phyloP scores from a whole-genome alignment of 2,888 invertebrate genomes.

The Nycteola revayana region DNA sequence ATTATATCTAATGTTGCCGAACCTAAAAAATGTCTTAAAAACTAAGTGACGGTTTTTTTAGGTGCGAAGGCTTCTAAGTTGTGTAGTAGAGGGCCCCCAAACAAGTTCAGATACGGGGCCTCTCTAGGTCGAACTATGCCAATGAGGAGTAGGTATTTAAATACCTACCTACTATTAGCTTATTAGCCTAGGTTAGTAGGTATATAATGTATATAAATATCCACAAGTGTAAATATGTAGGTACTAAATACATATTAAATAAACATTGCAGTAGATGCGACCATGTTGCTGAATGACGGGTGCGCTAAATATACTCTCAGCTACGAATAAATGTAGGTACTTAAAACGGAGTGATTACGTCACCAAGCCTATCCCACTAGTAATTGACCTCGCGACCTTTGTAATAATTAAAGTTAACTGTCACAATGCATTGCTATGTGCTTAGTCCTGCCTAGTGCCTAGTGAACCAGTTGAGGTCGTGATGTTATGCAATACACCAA shows the following conservation, averaged over 20 bases:
- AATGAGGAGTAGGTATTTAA: too few species aligned
- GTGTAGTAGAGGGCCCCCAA: too few species aligned
- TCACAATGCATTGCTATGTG: conserved; percentile 17
- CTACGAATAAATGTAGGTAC: conserved; percentile 9
- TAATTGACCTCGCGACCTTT: conserved; percentile 61
- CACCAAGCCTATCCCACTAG: conserved; percentile 53
- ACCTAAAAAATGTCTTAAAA: too few species aligned
- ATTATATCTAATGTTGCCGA: too few species aligned
- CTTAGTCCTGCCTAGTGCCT: too few species aligned
- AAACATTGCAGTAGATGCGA: conserved; percentile 9
- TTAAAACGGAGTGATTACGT: conserved; percentile 51
- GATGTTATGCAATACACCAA: conserved; percentile 16
- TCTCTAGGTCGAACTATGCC: too few species aligned
- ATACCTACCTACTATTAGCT: too few species aligned
- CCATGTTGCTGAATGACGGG: conserved; percentile 19
- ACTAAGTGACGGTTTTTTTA: too few species aligned
- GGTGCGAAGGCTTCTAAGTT: too few species aligned
- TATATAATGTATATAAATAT: neutral
- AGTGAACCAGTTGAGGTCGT: conserved; percentile 12
- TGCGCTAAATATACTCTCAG: conserved; percentile 27
- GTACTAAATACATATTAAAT: neutral
- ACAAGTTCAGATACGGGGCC: too few species aligned
- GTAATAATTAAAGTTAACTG: conserved; percentile 30
- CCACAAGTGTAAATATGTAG: neutral
- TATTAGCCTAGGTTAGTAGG: neutral